Evolutionary conservation across 2,113 vertebrate genomes (phyloP), one percentile per base, ranked within the genome.

Genomic region (Grallaria varia): DNA sequence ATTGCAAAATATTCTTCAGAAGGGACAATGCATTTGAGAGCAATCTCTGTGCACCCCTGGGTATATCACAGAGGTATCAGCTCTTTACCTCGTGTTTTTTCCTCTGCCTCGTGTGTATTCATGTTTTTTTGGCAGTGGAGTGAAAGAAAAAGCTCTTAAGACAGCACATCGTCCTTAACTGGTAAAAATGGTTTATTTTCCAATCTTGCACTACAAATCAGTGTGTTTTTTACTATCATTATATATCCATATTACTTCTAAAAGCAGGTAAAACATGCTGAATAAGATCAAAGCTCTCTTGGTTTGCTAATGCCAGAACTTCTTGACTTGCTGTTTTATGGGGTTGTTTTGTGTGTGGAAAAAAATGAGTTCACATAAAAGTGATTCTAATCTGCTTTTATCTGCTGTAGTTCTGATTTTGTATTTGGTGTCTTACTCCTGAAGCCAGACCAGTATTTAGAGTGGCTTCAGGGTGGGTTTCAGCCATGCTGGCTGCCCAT

Each of bases 91-190:
- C 42, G 14, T 12, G 10, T 77, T 84, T 56, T 81, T 63, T 44
- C 53, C 19, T 71, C 3, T 0, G 35, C 27, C 49, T 42, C 2
- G 21, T 31, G 0, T 18, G 1, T 3, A 12, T 59, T 93, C 39
- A 67, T 2, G 0, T 7, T n/a, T 63, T 84, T 68, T 95, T 86
- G 60, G 80, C 35, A 88, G 20, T 28, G 18, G 40, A 81, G n/a
- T 42, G 45, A 31, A 75, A 83, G 77, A 92, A 52, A 39, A 13
- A 0, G 8, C 8, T 91, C 53, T 68, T 64, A 45, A 74, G 25
- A 31, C 21, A 77, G 45, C 11, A 69, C 7, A 39, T 90, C 37
- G 62, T 69, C 50, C 55, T 93, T 83, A 88, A 59, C 15, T 92
- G 47, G 33, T 86, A 68, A 81, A 94, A 88, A 77, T 14, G 2